Evolutionary conservation across 2,113 vertebrate species (phyloP), one percentile per base, ranked within the genome.

Genomic region (Furnarius figulus): DNA sequence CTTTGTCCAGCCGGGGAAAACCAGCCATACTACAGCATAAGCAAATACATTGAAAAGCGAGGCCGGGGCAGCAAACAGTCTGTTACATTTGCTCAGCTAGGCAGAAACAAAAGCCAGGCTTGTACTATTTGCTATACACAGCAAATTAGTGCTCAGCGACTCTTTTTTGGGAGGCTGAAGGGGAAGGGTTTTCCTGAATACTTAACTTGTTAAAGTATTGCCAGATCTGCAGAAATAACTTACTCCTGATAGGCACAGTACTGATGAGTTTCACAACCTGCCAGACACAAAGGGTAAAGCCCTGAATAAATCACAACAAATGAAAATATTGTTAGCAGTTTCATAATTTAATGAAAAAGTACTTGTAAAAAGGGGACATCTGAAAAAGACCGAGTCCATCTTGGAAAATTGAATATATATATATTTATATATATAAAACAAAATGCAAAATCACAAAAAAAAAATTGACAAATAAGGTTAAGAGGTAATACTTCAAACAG

Each of bases 301-400:
- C 88, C 96, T 97, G 91, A 97, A 98, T 94, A 97, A 97, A 98
- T 85, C 79, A 98, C 96, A 97, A 97, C 96, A 82, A 92, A 93
- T 83, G 91, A 92, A 97, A 97, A 77, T 87, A 94, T 85, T 95
- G 96, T 98, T 98, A 98, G 87, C 96, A 98, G 91, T 98, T 98
- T 98, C 97, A 98, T 98, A 98, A 98, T 98, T 98, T 98, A 98
- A 98, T 98, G 98, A 97, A 98, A 98, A 98, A 98, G 97, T 98
- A 97, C 96, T 97, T 98, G 98, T 98, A 98, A 98, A 98, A 98
- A 98, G 97, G 97, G 97, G 97, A 98, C 95, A 98, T 98, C 96
- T 98, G 97, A 97, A 98, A 98, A 98, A 98, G 98, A 98, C 95
- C 28, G 94, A 97, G 87, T 97, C 98, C 96, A 92, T 98, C 94